Evolutionary conservation across 2,797 vertebrate genomes (phyloP).

Genomic region (Sebastes reedi): DNA sequence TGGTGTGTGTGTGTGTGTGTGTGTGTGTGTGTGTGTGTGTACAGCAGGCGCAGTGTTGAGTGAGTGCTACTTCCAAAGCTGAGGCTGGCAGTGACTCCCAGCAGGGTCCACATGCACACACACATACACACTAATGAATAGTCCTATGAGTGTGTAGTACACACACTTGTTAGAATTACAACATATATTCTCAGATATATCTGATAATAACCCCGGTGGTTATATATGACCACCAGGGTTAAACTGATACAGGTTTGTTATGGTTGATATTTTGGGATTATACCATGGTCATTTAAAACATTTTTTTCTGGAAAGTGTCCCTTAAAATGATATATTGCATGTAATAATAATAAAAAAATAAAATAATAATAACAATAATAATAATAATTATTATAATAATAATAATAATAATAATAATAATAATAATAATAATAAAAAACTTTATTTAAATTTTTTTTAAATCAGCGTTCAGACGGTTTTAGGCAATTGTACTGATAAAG

Average conservation of each 20-base stretch:
- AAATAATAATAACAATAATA: too few species aligned
- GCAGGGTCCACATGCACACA: neutral
- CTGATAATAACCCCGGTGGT: too few species aligned
- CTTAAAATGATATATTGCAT: neutral
- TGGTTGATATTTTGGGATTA: conserved; percentile 19
- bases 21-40: conserved; percentile 8
- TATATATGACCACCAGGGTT: neutral
- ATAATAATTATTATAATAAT: too few species aligned
- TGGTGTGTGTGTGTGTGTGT: conserved; percentile 1
- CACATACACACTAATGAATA: neutral
- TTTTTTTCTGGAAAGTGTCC: neutral
- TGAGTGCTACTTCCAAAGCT: conserved; percentile 34
- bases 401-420: too few species aligned
- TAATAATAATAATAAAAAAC: too few species aligned
- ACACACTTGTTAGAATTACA: neutral
- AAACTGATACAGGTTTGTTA: neutral
- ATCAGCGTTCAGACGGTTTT: conserved; percentile 11
- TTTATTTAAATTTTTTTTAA: neutral
- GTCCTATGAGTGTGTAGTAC: neutral
- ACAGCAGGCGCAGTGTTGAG: conserved; percentile 38
- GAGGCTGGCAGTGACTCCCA: neutral
- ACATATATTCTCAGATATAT: too few species aligned
- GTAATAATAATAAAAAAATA: too few species aligned
- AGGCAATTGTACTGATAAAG: neutral
- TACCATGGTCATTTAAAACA: neutral